Evolutionary conservation across 2,113 vertebrate genomes (phyloP), one percentile per base, ranked within the genome.

Genomic region (Thryonomys swinderianus): DNA sequence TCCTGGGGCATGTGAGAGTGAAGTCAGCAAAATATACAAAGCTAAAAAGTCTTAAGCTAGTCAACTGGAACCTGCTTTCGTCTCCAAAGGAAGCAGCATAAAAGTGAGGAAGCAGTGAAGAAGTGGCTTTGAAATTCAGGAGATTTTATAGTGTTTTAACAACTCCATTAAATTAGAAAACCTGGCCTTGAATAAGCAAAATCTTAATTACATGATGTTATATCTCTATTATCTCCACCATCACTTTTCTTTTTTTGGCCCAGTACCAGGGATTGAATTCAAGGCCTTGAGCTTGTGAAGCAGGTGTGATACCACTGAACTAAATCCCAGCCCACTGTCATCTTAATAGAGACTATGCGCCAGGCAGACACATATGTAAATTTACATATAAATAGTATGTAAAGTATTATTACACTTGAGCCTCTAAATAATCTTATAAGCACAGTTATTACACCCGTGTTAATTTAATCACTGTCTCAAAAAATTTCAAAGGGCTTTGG

Each of bases 131-230:
- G 21, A 84, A 83, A 64, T 40, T 14, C 64, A 51, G n/a, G 30
- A 92, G 32, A 84, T 45, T 79, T 95, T 57, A 82, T 57, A 82
- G n/a, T 51, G 32, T 89, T 96, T 86, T 59, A 57, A 40, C 74
- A 97, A 84, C 12, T 86, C n/a, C 53, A 93, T 62, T 94, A 86
- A 93, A 71, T 62, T 73, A 37, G 71, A 91, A 87, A 64, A 59
- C 3, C 27, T 71, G 59, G 12, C 25, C 59, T 86, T 91, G 61
- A 95, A 88, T 71, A 88, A 78, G 20, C 20, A 90, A 92, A 94
- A 92, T 74, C 51, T 45, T 80, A 84, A 78, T 80, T 90, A n/a
- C 45, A 57, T 34, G 37, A 73, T 85, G 59, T 55, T 48, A 53
- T 7, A 61, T 18, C 67, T 84, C 74, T 34, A 55, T 61, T 64